Evolutionary conservation across 2,113 vertebrate genomes (phyloP).

Genomic region (Phrynosoma blainvillii): DNA sequence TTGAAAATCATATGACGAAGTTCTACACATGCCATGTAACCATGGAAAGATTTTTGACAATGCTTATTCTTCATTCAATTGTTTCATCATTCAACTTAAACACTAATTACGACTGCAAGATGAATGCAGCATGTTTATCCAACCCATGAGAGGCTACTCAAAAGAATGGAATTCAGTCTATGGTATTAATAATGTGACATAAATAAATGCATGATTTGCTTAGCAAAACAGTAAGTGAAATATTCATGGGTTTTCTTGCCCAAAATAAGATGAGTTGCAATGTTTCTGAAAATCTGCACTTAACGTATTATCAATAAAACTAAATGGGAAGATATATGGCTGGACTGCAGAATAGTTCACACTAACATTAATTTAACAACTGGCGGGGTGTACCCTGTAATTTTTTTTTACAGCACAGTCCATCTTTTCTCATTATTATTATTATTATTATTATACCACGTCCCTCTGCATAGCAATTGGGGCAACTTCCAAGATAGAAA

Average conservation of each 20-base stretch:
- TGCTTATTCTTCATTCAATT: conserved; percentile 11
- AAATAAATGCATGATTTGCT: background rate
- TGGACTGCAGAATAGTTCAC: no score
- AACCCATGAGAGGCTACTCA: background rate
- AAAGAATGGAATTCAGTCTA: background rate
- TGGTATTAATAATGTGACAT: background rate
- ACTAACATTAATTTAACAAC: background rate
- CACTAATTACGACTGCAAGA: background rate
- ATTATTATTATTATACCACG: no score
- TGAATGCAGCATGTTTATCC: background rate
- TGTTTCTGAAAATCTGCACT: background rate
- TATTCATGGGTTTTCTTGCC: background rate
- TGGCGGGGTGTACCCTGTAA: background rate
- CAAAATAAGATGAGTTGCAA: background rate
- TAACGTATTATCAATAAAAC: background rate
- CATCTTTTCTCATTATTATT: background rate
- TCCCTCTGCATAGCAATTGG: no score
- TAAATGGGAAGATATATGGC: background rate
- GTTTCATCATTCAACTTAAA: background rate
- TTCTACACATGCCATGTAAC: no score
- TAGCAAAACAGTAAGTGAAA: background rate
- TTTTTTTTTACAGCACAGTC: background rate
- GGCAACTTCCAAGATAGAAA: no score
- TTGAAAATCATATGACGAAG: background rate
- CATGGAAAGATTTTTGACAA: background rate